Evolutionary conservation across 2,888 invertebrate species (phyloP), one percentile per base, ranked within the genome.

Genomic region (Cheiracanthium punctorium): DNA sequence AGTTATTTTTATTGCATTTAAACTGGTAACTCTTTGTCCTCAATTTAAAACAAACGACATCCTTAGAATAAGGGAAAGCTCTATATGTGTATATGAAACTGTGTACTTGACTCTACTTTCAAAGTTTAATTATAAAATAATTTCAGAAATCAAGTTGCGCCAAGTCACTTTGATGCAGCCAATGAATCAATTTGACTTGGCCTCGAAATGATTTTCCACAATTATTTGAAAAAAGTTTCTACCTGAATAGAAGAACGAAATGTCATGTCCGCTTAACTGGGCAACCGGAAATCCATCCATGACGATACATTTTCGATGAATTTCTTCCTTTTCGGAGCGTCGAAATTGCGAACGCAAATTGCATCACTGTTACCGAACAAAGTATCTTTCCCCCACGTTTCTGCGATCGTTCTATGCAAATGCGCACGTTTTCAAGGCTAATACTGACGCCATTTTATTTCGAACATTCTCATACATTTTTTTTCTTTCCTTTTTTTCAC

Each of bases 261-360:
- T 85, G 79, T 85, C 84, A 85, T 85, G 79, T 85, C 84, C 84
- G 84, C 79, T 70, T 85, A 79, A 85, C 74, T 85, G 69, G 79
- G 48, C 79, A 7, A 52, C 73, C 79, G 67, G 74, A 85, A 85
- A 85, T 74, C 74, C 58, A 72, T 52, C 76, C 37, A 48, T n/a
- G 5, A n/a, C n/a, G n/a, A n/a, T 4, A n/a, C 58, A 74, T 76
- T 77, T 67, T 48, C 43, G 24, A 43, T 74, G 67, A 29, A 37
- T 41, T 69, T 8, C 65, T 33, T 65, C 32, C 24, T 29, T 12
- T 37, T 74, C 69, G 20, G 48, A 48, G 8, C 28, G 20, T 37
- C 64, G 84, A 80, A 85, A 85, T 85, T 85, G 73, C 72, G 41
- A 24, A 17, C 32, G 74, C 79, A 69, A 43, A 69, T 79, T 85